Evolutionary conservation across 2,113 vertebrate species (phyloP).

Genomic region (Formicarius rufipectus): DNA sequence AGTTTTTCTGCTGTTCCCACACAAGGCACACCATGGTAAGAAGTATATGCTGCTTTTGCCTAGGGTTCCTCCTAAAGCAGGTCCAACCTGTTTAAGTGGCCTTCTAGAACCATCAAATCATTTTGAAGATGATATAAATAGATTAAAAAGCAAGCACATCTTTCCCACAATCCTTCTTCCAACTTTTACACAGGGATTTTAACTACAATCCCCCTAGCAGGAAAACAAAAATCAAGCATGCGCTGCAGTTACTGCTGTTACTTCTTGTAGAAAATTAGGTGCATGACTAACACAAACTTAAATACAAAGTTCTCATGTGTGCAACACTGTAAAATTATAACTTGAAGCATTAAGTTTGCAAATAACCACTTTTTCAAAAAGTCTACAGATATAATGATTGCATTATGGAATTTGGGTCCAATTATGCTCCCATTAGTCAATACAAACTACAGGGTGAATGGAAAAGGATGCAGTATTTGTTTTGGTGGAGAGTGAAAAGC

Average conservation of each 20-base stretch:
- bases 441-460: not conserved
- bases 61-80: not conserved
- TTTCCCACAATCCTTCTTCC: not conserved
- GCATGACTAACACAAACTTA: not conserved
- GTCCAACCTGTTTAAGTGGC: not conserved
- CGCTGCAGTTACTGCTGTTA: not conserved
- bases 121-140: not conserved
- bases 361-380: not conserved
- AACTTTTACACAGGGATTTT: not conserved
- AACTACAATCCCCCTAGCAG: not conserved
- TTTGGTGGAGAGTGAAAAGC: not conserved
- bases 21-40: not conserved
- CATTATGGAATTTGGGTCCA: not conserved
- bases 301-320: rapidly evolving
- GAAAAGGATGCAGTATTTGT: not conserved
- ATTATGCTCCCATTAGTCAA: not conserved
- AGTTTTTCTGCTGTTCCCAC: not conserved
- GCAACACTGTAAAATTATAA: not conserved
- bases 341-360: not conserved
- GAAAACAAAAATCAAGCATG: not conserved
- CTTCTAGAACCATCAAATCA: not conserved
- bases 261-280: not conserved
- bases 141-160: not conserved
- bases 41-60: not conserved
- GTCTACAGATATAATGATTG: rapidly evolving